phyloP scores from a whole-genome alignment of 2,113 vertebrate genomes.

The Bubo scandiacus region DNA sequence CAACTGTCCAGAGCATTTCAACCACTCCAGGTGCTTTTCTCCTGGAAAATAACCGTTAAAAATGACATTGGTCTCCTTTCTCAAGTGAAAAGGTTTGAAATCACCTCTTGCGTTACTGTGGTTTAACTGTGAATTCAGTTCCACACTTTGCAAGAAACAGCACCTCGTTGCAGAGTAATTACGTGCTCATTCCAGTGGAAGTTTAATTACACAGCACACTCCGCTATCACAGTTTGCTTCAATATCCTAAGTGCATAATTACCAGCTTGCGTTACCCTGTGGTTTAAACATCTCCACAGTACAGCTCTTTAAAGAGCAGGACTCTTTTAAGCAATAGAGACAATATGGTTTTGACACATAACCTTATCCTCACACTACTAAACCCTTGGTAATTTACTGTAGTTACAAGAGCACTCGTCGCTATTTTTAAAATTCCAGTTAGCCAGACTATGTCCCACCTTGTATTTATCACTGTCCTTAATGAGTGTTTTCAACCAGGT shows the following conservation, averaged over 20 bases:
- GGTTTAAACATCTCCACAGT: constrained; percentile 2
- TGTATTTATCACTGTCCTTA: neutral
- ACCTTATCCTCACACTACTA: neutral
- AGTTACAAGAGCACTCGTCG: neutral
- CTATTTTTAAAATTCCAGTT: neutral
- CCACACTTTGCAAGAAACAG: neutral
- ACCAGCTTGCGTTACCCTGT: neutral
- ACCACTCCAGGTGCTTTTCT: neutral
- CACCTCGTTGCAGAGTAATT: neutral
- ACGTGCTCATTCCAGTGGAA: neutral
- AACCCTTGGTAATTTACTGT: neutral
- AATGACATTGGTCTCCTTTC: neutral
- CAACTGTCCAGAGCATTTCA: neutral
- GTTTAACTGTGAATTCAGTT: neutral
- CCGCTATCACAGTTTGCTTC: neutral
- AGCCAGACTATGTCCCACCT: neutral
- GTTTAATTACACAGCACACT: constrained; percentile 45
- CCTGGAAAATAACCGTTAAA: neutral
- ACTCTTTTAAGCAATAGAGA: neutral
- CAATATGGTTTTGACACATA: neutral
- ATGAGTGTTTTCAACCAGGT: neutral
- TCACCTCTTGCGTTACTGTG: neutral
- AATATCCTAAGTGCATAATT: constrained; percentile 33
- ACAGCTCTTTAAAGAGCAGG: neutral
- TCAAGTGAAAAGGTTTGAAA: neutral